Conservation (phyloP, 2,797 vertebrate genomes). For the Sylvia borin region DNA sequence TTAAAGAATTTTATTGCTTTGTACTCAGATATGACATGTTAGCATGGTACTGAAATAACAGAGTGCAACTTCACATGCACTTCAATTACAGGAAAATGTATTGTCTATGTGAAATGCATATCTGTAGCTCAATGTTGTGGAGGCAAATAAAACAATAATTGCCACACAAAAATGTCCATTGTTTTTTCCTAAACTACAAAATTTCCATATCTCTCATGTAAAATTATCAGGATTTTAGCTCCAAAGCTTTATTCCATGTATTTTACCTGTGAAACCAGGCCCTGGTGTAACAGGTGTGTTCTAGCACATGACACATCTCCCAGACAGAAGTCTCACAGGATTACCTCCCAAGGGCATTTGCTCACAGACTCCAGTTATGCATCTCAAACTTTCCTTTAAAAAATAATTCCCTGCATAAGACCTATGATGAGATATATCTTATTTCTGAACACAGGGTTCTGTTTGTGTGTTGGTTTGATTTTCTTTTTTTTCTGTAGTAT, state of each 20-base stretch:
- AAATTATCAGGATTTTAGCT: background rate
- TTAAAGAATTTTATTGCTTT: background rate
- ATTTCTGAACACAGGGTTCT: background rate
- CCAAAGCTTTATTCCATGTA: background rate
- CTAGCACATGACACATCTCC: too few species aligned
- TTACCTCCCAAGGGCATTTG: background rate
- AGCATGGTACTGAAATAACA: background rate
- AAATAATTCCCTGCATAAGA: background rate
- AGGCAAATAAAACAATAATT: background rate
- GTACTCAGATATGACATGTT: background rate
- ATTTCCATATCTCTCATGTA: background rate
- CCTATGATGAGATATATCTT: background rate
- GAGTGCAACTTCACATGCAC: background rate
- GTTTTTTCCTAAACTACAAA: background rate
- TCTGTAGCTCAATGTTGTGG: background rate
- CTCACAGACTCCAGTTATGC: background rate
- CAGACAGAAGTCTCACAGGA: background rate
- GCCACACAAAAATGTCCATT: background rate
- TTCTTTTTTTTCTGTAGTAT: background rate
- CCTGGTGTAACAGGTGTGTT: background rate
- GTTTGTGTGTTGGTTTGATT: accelerated
- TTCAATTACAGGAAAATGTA: background rate
- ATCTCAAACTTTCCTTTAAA: background rate
- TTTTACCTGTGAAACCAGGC: background rate
- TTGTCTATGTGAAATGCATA: background rate